These are phyloP conservation scores for Philhelius pedissequus DNA, from an alignment of 2,888 invertebrate genomes.

Conservation along the genomic window DNA sequence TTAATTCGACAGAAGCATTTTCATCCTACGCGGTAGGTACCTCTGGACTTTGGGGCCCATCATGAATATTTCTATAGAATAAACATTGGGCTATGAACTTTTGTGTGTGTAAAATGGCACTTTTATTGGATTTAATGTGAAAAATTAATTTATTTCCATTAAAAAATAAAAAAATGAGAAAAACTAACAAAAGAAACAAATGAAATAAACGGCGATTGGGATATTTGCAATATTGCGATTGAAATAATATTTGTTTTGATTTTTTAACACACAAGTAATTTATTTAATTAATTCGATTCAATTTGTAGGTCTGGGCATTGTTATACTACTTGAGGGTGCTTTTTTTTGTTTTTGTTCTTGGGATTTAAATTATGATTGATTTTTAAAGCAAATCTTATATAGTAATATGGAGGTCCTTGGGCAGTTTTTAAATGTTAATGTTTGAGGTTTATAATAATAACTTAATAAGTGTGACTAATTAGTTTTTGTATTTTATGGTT, in stretches of 20 bases:
- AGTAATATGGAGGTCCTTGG: background rate
- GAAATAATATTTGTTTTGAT: slow-evolving; percentile 54
- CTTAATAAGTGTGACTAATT: too few relatives aligned
- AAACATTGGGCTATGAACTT: background rate
- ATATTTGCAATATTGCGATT: background rate
- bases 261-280: slow-evolving; percentile 22
- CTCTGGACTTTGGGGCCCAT: background rate
- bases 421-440: too few relatives aligned
- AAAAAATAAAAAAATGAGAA: background rate
- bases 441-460: too few relatives aligned
- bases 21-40: too few relatives aligned
- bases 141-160: slow-evolving; percentile 43
- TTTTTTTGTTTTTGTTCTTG: background rate
- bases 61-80: background rate
- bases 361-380: background rate
- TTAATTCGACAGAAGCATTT: background rate
- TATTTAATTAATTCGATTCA: slow-evolving; percentile 47
- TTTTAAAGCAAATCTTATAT: background rate
- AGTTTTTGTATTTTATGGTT: too few relatives aligned
- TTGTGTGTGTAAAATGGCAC: background rate
- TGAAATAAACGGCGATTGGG: background rate
- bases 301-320: background rate
- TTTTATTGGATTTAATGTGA: slow-evolving; percentile 20
- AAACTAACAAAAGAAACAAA: slow-evolving; percentile 21
- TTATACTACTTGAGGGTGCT: background rate